These are phyloP conservation scores for Aricia artaxerxes DNA, from an alignment of 2,888 invertebrate genomes.

Conservation along the genomic window DNA sequence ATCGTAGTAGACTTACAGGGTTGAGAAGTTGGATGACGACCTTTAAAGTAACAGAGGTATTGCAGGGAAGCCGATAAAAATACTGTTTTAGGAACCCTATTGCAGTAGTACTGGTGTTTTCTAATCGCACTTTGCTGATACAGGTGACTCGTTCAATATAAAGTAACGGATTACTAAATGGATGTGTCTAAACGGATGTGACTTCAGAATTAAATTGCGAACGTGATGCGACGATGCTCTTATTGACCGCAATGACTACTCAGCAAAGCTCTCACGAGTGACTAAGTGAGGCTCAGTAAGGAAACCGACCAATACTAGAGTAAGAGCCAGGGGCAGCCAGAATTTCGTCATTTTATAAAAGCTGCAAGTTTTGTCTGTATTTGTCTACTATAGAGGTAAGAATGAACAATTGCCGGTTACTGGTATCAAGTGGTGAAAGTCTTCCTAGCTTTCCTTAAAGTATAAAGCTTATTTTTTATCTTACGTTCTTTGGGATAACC, in stretches of 20 bases:
- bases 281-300: constrained; percentile 52
- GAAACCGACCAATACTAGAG: constrained; percentile 56
- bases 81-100: neutral
- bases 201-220: constrained; percentile 53
- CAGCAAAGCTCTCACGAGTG: constrained; percentile 50
- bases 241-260: constrained; percentile 63
- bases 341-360: too few species aligned
- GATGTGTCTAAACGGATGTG: constrained; percentile 16
- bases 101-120: neutral
- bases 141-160: constrained; percentile 22
- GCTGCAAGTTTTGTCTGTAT: too few species aligned
- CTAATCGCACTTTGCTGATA: neutral
- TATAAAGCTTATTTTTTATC: too few species aligned
- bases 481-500: too few species aligned
- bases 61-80: too few species aligned
- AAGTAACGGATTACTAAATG: constrained; percentile 21
- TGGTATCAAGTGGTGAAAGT: too few species aligned
- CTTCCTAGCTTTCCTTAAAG: too few species aligned
- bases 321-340: constrained; percentile 43
- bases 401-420: too few species aligned
- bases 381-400: too few species aligned
- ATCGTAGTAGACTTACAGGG: too few species aligned
- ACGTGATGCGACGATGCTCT: constrained; percentile 53
- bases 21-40: too few species aligned
- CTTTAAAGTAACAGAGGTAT: too few species aligned